Evolutionary conservation across 2,113 vertebrate species (phyloP).

Genomic region (Apodemus sylvaticus): DNA sequence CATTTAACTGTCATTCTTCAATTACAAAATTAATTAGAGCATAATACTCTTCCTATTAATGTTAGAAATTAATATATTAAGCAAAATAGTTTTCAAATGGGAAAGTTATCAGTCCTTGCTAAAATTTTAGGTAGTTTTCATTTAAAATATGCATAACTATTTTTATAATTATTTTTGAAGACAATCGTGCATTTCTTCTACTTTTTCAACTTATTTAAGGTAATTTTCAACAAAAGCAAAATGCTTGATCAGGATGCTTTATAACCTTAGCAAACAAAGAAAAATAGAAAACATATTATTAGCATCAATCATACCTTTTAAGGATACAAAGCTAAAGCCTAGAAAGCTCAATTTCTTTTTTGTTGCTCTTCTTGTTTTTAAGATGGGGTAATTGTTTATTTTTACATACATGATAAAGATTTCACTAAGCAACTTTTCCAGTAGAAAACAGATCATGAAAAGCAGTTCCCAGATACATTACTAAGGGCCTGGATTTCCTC

Average conservation of each 20-base stretch:
- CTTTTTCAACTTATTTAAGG: not conserved
- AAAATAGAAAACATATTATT: not conserved
- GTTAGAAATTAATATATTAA: slow-evolving; percentile 24
- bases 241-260: not conserved
- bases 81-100: slow-evolving; percentile 15
- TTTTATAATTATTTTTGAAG: not conserved
- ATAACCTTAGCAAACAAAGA: not conserved
- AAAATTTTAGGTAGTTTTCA: not conserved
- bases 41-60: not conserved
- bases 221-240: not conserved
- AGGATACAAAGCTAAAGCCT: not conserved
- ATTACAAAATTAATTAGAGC: slow-evolving; percentile 40
- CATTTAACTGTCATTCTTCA: slow-evolving; percentile 9
- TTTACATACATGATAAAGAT: slow-evolving; percentile 45
- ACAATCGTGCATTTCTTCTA: not conserved
- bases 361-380: not conserved
- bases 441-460: not conserved
- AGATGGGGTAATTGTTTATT: slow-evolving; percentile 54
- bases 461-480: accelerated
- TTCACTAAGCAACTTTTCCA: slow-evolving; percentile 4
- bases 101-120: slow-evolving; percentile 12
- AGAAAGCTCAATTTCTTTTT: not conserved
- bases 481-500: slow-evolving; percentile 79
- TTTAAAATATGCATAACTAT: not conserved
- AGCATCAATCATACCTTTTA: not conserved